phyloP scores from a whole-genome alignment of 2,888 invertebrate species.

The Dimorphilus gyrociliatus region DNA sequence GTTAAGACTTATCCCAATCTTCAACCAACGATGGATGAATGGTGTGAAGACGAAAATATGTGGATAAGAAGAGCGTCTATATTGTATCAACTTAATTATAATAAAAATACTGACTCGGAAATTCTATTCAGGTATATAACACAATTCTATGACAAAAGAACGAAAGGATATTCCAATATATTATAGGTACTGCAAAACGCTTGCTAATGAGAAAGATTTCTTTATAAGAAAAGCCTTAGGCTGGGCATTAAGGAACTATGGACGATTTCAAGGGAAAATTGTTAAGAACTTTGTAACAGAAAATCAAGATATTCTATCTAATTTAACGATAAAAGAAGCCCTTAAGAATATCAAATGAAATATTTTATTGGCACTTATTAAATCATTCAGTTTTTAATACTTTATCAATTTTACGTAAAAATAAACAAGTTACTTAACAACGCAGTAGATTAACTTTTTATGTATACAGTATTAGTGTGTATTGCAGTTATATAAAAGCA shows the following conservation, averaged over 20 bases:
- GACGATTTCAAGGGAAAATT: slow-evolving; percentile 6
- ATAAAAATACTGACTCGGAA: slow-evolving; percentile 10
- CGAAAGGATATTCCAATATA: not conserved
- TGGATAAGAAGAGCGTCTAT: slow-evolving; percentile 14
- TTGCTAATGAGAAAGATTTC: slow-evolving; percentile 13
- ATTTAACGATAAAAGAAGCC: slow-evolving; percentile 12
- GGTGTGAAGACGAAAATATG: slow-evolving; percentile 10
- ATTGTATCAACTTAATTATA: slow-evolving; percentile 12
- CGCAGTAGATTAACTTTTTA: too few relatives aligned
- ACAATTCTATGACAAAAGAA: not conserved
- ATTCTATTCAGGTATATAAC: slow-evolving; percentile 11
- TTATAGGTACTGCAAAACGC: slow-evolving; percentile 11
- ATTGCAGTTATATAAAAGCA: too few relatives aligned
- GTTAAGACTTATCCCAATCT: slow-evolving; percentile 2
- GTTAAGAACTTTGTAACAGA: slow-evolving; percentile 10
- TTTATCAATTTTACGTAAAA: too few relatives aligned
- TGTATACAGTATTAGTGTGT: too few relatives aligned
- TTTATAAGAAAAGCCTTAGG: slow-evolving; percentile 16
- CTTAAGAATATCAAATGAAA: slow-evolving; percentile 11
- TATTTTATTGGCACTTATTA: too few relatives aligned
- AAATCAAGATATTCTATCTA: slow-evolving; percentile 9
- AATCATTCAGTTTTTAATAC: too few relatives aligned
- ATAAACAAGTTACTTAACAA: too few relatives aligned
- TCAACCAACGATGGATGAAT: slow-evolving; percentile 11
- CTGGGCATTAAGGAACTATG: slow-evolving; percentile 13